A percentile compares a stretch with the other conserved stretches of the same genome.
phyloP scores from a whole-genome alignment of 2,888 invertebrate species.

The Cartodere bifasciata region DNA sequence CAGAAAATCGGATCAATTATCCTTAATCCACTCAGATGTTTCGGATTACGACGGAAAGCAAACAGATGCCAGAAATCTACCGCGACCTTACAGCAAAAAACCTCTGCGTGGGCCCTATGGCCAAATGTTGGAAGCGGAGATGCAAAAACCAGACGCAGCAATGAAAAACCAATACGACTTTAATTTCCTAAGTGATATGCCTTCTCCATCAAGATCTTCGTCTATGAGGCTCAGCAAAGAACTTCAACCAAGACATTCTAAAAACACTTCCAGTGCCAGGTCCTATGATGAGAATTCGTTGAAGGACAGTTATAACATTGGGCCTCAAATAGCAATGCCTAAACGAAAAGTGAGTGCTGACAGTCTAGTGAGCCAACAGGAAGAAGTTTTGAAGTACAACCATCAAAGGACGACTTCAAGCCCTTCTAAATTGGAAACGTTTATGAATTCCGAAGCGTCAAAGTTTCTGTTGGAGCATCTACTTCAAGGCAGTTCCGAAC shows the following conservation, averaged over 20 bases:
- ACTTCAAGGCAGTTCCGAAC: conserved; percentile 68
- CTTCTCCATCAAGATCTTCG: conserved; percentile 16
- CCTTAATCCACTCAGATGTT: conserved; percentile 49
- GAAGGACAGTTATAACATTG: conserved; percentile 18
- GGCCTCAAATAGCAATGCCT: conserved; percentile 17
- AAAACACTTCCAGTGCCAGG: conserved; percentile 36
- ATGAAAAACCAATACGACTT: conserved; percentile 44
- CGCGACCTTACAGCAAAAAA: conserved; percentile 59
- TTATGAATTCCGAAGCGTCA: conserved; percentile 38
- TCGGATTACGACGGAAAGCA: conserved; percentile 41
- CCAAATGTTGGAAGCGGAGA: conserved; percentile 69
- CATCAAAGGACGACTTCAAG: conserved; percentile 71
- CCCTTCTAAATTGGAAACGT: conserved; percentile 61
- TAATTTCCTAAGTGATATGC: conserved; percentile 39
- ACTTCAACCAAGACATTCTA: conserved; percentile 24
- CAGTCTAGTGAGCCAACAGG: conserved; percentile 22
- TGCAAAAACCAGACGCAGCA: conserved; percentile 52
- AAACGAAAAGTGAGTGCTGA: conserved; percentile 36
- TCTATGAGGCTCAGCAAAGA: conserved; percentile 18
- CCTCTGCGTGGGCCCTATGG: conserved; percentile 66
- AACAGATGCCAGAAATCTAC: conserved; percentile 35
- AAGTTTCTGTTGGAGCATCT: conserved; percentile 64
- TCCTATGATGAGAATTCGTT: conserved; percentile 42
- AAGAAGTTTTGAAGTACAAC: conserved; percentile 36
- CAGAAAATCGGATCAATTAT: conserved; percentile 37